Percentiles rank a stretch among this genome's conserved stretches.
phyloP scores from a whole-genome alignment of 2,113 vertebrate genomes.

The Pleuronectes platessa region DNA sequence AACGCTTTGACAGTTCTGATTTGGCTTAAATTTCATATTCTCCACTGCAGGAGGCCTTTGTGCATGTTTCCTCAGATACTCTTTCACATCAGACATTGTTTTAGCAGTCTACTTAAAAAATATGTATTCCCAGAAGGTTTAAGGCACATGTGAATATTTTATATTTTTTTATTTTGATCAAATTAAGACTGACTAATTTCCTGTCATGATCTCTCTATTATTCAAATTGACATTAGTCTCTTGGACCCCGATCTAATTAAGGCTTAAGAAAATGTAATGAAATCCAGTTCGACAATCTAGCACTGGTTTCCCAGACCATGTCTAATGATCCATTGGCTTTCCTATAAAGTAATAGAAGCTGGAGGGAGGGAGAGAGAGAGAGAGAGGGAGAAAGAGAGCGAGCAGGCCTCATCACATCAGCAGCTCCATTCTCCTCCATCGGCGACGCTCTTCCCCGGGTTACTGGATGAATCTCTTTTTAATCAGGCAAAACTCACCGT shows the following conservation, averaged over 20 bases:
- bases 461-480: conserved; percentile 70
- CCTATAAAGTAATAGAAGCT: conserved; percentile 50
- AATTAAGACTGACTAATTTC: conserved; percentile 62
- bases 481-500: conserved; percentile 66
- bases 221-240: conserved; percentile 65
- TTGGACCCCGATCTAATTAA: conserved; percentile 67
- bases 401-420: conserved; percentile 48
- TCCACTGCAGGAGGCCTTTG: neutral
- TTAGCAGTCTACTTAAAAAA: neutral
- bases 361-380: conserved; percentile 27
- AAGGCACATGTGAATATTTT: conserved; percentile 13
- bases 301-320: conserved; percentile 53
- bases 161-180: conserved; percentile 49
- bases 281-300: conserved; percentile 68
- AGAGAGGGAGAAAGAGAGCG: neutral
- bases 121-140: neutral
- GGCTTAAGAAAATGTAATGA: conserved; percentile 69
- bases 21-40: conserved; percentile 19
- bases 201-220: conserved; percentile 62
- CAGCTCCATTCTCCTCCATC: conserved; percentile 39
- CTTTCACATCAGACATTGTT: neutral
- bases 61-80: neutral
- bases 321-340: conserved; percentile 68
- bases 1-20: conserved; percentile 37
- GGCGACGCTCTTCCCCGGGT: conserved; percentile 21